Evolutionary conservation across 2,888 invertebrate genomes (phyloP).

Genomic region (Eupsilia transversa): DNA sequence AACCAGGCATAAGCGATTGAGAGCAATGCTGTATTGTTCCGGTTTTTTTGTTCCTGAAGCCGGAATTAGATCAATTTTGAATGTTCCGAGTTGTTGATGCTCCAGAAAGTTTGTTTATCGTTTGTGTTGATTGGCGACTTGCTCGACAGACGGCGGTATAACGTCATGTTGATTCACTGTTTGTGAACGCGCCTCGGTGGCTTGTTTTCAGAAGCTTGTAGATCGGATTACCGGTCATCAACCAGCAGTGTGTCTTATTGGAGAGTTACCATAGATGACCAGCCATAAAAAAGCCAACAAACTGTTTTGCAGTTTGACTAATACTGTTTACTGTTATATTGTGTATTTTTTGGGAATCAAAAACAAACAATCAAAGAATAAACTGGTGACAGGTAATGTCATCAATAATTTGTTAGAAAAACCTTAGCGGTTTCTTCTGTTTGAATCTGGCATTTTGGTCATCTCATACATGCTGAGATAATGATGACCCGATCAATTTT

Average conservation of each 20-base stretch:
- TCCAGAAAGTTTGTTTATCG: conserved; percentile 49
- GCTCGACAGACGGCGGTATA: not conserved
- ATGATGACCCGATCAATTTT: not conserved
- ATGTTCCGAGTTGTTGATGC: conserved; percentile 35
- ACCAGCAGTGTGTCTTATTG: not conserved
- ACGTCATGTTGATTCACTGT: conserved; percentile 25
- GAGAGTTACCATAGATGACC: no score
- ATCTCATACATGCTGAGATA: not conserved
- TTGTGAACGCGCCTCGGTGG: not conserved
- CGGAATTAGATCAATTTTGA: conserved; percentile 40
- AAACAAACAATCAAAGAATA: no score
- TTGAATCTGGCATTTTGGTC: not conserved
- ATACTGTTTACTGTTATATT: no score
- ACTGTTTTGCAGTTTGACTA: no score
- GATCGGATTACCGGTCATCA: conserved; percentile 21
- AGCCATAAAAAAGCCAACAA: not conserved
- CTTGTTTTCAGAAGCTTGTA: not conserved
- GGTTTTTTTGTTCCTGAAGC: conserved; percentile 31
- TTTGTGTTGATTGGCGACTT: conserved; percentile 33
- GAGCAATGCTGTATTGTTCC: conserved; percentile 47
- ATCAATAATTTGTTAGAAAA: not conserved
- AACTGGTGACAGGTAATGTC: not conserved
- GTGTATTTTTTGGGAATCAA: no score
- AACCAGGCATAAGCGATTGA: conserved; percentile 5
- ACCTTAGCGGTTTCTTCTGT: not conserved